These are phyloP conservation scores for Micromussa lordhowensis DNA, from an alignment of 92 coral and sea anemone species.

Conservation along the genomic window DNA sequence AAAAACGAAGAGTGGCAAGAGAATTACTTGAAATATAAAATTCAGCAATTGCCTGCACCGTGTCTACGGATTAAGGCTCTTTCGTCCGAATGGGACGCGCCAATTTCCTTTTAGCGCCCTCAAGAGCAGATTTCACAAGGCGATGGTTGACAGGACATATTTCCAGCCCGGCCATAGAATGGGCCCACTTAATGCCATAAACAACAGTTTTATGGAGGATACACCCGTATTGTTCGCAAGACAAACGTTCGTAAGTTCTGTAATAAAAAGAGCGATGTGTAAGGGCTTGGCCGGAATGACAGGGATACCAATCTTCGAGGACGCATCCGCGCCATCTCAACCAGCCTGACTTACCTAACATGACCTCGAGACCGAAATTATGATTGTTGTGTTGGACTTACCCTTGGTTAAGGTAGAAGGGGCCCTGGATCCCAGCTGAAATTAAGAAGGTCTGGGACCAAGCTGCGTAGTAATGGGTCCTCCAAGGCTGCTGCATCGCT, in stretches of 20 bases:
- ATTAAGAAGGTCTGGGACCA: constrained; percentile 6
- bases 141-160: constrained; percentile 56
- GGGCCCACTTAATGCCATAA: constrained; percentile 60
- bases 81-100: constrained; percentile 52
- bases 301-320: constrained; percentile 27
- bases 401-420: constrained; percentile 37
- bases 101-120: constrained; percentile 60
- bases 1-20: constrained; percentile 63
- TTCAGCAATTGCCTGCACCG: constrained; percentile 30
- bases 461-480: not conserved
- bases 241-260: constrained; percentile 1
- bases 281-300: constrained; percentile 55
- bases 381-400: no score
- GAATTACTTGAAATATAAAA: constrained; percentile 34
- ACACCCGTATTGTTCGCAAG: not conserved
- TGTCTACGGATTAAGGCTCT: no score
- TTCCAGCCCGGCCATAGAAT: constrained; percentile 46
- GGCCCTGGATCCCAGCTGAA: constrained; percentile 41
- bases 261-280: constrained; percentile 37
- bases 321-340: constrained; percentile 36
- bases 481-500: not conserved
- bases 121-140: constrained; percentile 52
- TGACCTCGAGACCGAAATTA: no score
- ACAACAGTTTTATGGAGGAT: not conserved
- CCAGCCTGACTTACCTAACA: constrained; percentile 40